Evolutionary conservation across 2,888 invertebrate species (phyloP).

Genomic region (Nomada flava): DNA sequence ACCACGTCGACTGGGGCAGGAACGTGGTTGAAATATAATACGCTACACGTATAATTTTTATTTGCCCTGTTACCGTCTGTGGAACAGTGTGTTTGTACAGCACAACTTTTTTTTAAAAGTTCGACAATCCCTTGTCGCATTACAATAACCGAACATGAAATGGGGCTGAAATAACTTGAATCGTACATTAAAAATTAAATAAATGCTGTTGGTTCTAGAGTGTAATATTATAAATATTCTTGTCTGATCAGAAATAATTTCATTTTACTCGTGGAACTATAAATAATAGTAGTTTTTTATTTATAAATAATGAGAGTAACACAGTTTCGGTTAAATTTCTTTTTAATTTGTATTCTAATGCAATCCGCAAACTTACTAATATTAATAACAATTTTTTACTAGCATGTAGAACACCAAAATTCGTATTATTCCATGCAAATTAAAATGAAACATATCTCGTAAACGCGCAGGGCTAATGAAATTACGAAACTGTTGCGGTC

Average conservation of each 20-base stretch:
- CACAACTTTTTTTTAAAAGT: background rate
- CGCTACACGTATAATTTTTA: conserved; percentile 24
- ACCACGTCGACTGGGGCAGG: conserved; percentile 14
- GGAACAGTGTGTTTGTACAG: background rate
- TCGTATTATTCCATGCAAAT: too few relatives aligned
- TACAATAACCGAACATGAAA: too few relatives aligned
- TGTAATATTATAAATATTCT: background rate
- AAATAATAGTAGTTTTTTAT: background rate
- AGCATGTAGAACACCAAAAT: too few relatives aligned
- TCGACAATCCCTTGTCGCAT: too few relatives aligned
- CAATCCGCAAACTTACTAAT: too few relatives aligned
- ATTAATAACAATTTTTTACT: too few relatives aligned
- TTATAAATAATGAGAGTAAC: too few relatives aligned
- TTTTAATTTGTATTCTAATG: background rate
- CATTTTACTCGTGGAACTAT: conserved; percentile 13
- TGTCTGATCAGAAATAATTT: background rate
- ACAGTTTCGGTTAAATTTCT: background rate
- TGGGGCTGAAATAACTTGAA: too few relatives aligned
- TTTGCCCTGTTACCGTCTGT: background rate
- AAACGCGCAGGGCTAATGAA: background rate
- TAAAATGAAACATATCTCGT: too few relatives aligned
- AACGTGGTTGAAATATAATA: conserved; percentile 40
- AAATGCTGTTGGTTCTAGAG: too few relatives aligned
- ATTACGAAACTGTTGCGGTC: conserved; percentile 11
- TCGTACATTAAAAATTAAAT: too few relatives aligned